These are phyloP conservation scores for Allacma fusca DNA, from an alignment of 2,888 invertebrate genomes.

Conservation along the genomic window DNA sequence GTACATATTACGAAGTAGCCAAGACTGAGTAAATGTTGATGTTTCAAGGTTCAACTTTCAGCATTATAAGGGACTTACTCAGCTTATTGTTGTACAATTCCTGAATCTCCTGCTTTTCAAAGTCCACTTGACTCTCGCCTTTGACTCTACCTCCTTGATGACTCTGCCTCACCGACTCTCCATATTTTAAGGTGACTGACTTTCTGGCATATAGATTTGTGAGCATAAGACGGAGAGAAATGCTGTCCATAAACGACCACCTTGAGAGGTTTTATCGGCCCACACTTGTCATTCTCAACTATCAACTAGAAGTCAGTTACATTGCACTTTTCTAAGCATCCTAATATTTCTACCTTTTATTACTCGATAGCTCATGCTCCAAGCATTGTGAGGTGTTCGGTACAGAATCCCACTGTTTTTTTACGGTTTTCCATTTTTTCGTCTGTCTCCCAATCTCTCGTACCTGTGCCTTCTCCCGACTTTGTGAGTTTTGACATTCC, in stretches of 20 bases:
- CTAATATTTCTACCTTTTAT: constrained; percentile 20
- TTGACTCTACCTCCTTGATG: neutral
- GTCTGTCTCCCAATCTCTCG: too few relatives aligned
- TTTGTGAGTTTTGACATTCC: too few relatives aligned
- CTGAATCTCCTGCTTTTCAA: too few relatives aligned
- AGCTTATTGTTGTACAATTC: too few relatives aligned
- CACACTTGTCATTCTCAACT: constrained; percentile 31
- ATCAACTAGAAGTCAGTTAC: constrained; percentile 29
- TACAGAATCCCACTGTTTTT: neutral
- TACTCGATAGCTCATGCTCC: neutral
- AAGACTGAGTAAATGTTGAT: too few relatives aligned
- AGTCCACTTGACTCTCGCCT: neutral
- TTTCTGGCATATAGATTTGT: constrained; percentile 23
- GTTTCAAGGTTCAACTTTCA: too few relatives aligned
- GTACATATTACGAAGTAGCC: too few relatives aligned
- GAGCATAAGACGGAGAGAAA: constrained; percentile 15
- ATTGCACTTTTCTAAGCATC: neutral
- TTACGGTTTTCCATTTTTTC: too few relatives aligned
- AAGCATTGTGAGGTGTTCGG: neutral
- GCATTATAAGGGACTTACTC: too few relatives aligned
- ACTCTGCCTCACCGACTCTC: neutral
- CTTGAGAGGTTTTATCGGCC: constrained; percentile 19
- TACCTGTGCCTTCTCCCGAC: too few relatives aligned
- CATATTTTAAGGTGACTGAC: constrained; percentile 3
- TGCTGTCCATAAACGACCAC: constrained; percentile 37